These are phyloP conservation scores for Montipora cactus DNA, from an alignment of 64 coral and sea anemone species.

Conservation along the genomic window DNA sequence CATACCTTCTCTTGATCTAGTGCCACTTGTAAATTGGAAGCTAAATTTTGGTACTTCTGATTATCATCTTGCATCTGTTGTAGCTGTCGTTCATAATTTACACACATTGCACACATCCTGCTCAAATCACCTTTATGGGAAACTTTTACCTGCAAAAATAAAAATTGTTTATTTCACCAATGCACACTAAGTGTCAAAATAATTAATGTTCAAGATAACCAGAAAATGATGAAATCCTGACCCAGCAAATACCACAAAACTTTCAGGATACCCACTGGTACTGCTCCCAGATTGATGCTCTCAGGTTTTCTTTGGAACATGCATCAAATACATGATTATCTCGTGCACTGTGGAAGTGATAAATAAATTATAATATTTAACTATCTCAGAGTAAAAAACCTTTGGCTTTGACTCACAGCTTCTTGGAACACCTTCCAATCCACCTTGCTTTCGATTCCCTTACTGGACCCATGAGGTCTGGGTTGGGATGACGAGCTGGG, in stretches of 20 bases:
- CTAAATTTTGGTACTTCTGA: constrained; percentile 89
- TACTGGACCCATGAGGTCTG: constrained; percentile 26
- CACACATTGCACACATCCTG: constrained; percentile 95
- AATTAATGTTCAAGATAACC: no score
- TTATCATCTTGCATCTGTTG: constrained; percentile 90
- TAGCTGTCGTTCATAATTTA: constrained; percentile 92
- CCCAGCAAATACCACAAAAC: no score
- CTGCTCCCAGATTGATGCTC: no score
- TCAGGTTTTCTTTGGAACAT: no score
- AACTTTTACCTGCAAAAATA: constrained; percentile 83
- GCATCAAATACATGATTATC: no score
- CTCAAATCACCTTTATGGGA: constrained; percentile 73
- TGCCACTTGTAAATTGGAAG: constrained; percentile 83
- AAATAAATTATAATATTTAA: no score
- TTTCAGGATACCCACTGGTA: no score
- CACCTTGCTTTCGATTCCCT: constrained; percentile 59
- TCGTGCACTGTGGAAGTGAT: no score
- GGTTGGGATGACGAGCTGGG: constrained; percentile 15
- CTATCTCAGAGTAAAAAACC: background rate
- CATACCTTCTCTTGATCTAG: constrained; percentile 93
- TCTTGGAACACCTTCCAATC: constrained; percentile 92
- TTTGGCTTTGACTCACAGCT: constrained; percentile 64
- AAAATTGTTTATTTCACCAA: background rate
- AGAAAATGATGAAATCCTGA: no score
- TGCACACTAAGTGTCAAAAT: no score